phyloP scores from a whole-genome alignment of 2,888 invertebrate genomes.

The Chromoteleia sp. region DNA sequence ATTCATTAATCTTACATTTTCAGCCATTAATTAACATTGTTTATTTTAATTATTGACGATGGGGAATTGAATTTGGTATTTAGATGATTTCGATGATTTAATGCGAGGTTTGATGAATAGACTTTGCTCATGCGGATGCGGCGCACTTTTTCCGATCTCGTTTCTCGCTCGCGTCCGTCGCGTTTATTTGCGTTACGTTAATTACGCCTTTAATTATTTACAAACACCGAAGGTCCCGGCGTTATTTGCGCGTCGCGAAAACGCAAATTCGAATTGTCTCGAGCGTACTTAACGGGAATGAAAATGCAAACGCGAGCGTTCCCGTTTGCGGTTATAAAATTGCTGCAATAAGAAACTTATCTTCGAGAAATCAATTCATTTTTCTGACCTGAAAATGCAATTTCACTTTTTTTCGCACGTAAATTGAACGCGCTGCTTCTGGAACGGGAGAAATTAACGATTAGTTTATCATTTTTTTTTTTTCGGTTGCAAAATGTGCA shows the following conservation, averaged over 20 bases:
- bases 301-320: background rate
- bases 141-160: background rate
- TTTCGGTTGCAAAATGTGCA: too few relatives aligned
- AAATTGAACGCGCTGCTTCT: background rate
- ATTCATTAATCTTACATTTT: slow-evolving; percentile 66
- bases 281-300: background rate
- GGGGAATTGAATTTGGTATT: slow-evolving; percentile 44
- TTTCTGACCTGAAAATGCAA: background rate
- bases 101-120: slow-evolving; percentile 29
- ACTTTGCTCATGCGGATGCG: slow-evolving; percentile 1
- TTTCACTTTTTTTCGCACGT: slow-evolving; percentile 9
- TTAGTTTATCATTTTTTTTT: too few relatives aligned
- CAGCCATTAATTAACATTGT: slow-evolving; percentile 61
- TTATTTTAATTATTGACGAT: slow-evolving; percentile 60
- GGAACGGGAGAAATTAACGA: slow-evolving; percentile 15
- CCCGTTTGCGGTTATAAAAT: background rate
- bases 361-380: slow-evolving; percentile 10
- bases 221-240: background rate
- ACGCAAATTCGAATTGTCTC: background rate
- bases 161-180: too few relatives aligned
- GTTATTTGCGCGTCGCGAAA: background rate
- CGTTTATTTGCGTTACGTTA: slow-evolving; percentile 11
- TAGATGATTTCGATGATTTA: slow-evolving; percentile 44
- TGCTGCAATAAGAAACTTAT: background rate
- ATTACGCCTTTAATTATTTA: slow-evolving; percentile 12